Base-by-base conservation (phyloP, 2,113 vertebrate species). In the Hyla sarda region DNA sequence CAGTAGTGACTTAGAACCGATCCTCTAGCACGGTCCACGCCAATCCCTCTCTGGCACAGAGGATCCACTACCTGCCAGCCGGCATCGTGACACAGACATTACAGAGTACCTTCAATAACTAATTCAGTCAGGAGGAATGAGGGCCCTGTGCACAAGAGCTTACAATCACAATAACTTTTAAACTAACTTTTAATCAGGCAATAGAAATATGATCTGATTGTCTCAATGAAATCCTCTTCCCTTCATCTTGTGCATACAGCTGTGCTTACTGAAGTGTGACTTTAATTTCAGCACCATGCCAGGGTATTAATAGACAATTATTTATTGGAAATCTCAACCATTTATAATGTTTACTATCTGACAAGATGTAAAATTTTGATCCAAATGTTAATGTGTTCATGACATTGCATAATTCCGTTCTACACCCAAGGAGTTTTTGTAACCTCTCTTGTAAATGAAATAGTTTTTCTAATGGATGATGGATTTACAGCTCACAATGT, bases 251-350 rank as follows among this genome's bases (percentile, higher is more conserved):
- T 90, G 91, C 92, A 90, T 94, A 92, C 92, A 93, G 93, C 93
- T 93, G 93, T 95, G 94, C 91, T 95, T 91, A 93, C 90, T 93
- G 93, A 92, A 94, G 94, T 92, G 93, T 91, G 92, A 94, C 95
- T 95, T 93, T 95, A 90, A 96, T 97, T 96, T 96, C 94, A 93
- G 92, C 93, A 93, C 93, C 93, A 94, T 65, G 94, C 93, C 93
- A 93, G 89, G 90, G 92, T 93, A 95, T 95, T 95, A 96, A 97
- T 95, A 94, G 96, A 95, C 95, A 96, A 95, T 96, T 96, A 96
- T 96, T 96, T 96, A 96, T 95, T 93, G 94, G 93, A 96, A 94
- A 96, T 96, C 92, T 91, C 92, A 93, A 94, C 91, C 93, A 94
- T 96, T 96, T 95, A 94, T 96, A 94, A 93, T 92, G 92, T 95